These are phyloP conservation scores for Calosoma granatense DNA, from an alignment of 1,140 invertebrate species.

Conservation along the genomic window DNA sequence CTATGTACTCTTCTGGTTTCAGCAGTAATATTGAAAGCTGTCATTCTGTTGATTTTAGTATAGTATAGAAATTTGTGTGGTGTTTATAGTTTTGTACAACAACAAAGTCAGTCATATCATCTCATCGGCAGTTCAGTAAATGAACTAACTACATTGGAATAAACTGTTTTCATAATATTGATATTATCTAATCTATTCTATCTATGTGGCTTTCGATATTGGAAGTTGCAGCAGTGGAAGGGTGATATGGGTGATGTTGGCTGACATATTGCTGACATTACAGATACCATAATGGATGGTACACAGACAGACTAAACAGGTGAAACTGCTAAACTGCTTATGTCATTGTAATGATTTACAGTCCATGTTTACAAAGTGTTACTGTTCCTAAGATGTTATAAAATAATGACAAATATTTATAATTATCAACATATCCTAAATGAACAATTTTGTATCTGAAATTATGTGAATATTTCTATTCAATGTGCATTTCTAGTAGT, in stretches of 20 bases:
- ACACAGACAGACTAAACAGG: no score
- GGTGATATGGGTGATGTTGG: no score
- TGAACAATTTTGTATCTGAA: not conserved
- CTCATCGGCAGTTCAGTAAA: not conserved
- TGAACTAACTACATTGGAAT: not conserved
- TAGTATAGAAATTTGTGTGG: not conserved
- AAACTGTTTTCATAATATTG: not conserved
- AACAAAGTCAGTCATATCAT: constrained; percentile 1
- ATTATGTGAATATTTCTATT: not conserved
- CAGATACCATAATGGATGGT: not conserved
- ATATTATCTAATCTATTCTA: not conserved
- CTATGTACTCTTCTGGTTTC: not conserved
- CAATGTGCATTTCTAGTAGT: no score
- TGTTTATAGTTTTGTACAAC: not conserved
- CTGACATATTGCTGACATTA: not conserved
- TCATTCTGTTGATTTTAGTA: not conserved
- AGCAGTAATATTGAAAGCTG: no score
- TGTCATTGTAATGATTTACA: constrained; percentile 7
- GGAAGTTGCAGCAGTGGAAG: not conserved
- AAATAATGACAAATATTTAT: constrained; percentile 1
- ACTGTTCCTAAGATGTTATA: constrained; percentile 8
- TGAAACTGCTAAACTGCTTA: not conserved
- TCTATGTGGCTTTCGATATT: not conserved
- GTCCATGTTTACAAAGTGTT: not conserved
- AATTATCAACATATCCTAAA: constrained; percentile 2